phyloP scores from a whole-genome alignment of 1,140 invertebrate species.

The Saccostrea glomerata region DNA sequence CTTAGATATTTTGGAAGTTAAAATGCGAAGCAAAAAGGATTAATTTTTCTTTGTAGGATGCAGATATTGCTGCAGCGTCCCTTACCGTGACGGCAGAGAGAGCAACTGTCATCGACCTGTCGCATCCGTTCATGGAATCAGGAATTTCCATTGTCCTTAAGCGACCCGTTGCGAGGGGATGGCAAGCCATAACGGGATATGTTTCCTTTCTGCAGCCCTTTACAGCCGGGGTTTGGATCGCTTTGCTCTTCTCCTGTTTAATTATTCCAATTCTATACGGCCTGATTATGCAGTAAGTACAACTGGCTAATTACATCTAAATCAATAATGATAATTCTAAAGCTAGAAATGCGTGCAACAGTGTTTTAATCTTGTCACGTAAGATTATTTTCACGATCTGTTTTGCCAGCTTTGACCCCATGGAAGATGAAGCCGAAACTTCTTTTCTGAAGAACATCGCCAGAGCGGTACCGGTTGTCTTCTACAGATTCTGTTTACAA shows the following conservation, averaged over 20 bases:
- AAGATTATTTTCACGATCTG: background rate
- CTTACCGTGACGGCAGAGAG: constrained; percentile 42
- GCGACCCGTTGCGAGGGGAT: background rate
- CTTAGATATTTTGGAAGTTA: too few relatives aligned
- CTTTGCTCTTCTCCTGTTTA: background rate
- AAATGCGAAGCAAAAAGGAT: too few relatives aligned
- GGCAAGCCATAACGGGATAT: background rate
- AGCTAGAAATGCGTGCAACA: background rate
- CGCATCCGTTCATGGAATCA: constrained; percentile 24
- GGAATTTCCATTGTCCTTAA: constrained; percentile 37
- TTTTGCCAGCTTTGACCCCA: constrained; percentile 30
- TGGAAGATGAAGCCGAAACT: constrained; percentile 18
- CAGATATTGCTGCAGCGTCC: constrained; percentile 43
- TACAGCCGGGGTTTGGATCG: constrained; percentile 27
- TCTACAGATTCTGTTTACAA: constrained; percentile 44
- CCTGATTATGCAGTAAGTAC: constrained; percentile 23
- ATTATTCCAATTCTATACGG: constrained; percentile 27
- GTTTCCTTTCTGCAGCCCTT: constrained; percentile 29
- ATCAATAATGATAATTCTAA: background rate
- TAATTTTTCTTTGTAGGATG: constrained; percentile 22
- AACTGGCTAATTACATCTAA: background rate
- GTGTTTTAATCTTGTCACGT: background rate
- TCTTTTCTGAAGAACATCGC: constrained; percentile 1
- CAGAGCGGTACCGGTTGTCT: constrained; percentile 14
- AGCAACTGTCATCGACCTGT: constrained; percentile 10